Evolutionary conservation across 2,888 invertebrate species (phyloP), one percentile per base, ranked within the genome.

Genomic region (Nephrotoma appendiculata): DNA sequence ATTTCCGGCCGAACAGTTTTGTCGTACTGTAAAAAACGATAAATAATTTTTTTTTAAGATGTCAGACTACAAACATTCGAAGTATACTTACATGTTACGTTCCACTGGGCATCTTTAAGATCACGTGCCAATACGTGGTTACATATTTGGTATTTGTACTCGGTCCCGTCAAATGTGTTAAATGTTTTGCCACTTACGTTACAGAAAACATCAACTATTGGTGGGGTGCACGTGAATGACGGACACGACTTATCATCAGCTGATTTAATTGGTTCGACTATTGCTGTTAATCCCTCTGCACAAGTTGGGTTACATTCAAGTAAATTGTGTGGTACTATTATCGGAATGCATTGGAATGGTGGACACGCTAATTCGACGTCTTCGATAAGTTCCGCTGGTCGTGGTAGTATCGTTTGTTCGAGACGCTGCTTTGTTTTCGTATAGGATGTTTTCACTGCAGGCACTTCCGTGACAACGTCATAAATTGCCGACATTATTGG

Each of bases 101-200:
- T 93, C 96, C 97, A 97, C 48, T 94, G 92, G 84, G 94, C 93
- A 87, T 93, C 92, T 11, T 93, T 91, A 88, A 94, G 92, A 90
- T 97, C 96, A 87, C 95, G 92, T 0, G 95, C 96, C 71, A 96
- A 91, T 83, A 96, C 93, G 90, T 97, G 97, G 92, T 95, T 95
- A 91, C 97, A 97, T n/a, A 96, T 93, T 88, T 96, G 96, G 89
- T 95, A 96, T 89, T 96, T 96, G 90, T 95, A 96, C 89, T 96
- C 95, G 0, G 94, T 92, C n/a, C 94, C 94, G 90, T 97, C 97
- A 89, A 97, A 97, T 0, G 97, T 97, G 88, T 93, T 94, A 90
- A 97, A 95, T 0, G 95, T 95, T 86, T 95, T 94, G 0, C 96
- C 96, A 1, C 95, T 95, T n/a, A 96, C 92, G 89, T 91, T 90